These are phyloP conservation scores for Drosophila asahinai DNA, from an alignment of 1,140 invertebrate species.

Conservation along the genomic window DNA sequence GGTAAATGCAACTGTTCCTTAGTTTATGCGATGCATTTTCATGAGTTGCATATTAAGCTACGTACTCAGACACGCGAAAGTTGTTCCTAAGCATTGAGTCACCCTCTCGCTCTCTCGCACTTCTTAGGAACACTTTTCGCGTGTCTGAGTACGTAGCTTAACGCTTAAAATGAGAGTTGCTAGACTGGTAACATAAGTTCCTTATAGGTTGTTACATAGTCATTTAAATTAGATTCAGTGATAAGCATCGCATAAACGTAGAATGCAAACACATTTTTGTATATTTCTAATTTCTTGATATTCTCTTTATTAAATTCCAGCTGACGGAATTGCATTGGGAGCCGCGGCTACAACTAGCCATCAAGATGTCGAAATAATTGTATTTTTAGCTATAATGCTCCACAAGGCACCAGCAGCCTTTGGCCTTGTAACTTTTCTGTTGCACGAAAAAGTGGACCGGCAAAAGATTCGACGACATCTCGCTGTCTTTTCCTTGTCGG, in stretches of 20 bases:
- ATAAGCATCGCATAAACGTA: too few relatives aligned
- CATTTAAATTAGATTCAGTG: too few relatives aligned
- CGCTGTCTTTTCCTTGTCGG: constrained; percentile 96
- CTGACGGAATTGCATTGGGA: constrained; percentile 98
- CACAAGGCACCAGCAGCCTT: constrained; percentile 99
- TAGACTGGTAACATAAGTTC: too few relatives aligned
- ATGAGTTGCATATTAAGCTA: not conserved
- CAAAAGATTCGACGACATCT: constrained; percentile 94
- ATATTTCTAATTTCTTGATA: constrained; percentile 4
- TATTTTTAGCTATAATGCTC: constrained; percentile 99
- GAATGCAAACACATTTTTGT: not conserved
- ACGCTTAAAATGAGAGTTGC: not conserved
- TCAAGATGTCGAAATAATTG: constrained; percentile 98
- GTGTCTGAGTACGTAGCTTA: not conserved
- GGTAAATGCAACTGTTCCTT: constrained; percentile 29
- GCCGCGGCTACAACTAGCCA: constrained; percentile 98
- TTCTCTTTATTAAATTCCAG: constrained; percentile 86
- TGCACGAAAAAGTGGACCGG: constrained; percentile 97
- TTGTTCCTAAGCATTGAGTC: too few relatives aligned
- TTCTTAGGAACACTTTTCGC: too few relatives aligned
- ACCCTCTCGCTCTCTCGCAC: too few relatives aligned
- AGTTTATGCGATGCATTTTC: not conserved
- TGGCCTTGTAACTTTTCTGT: constrained; percentile 97
- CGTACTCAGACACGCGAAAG: too few relatives aligned
- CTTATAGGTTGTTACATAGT: too few relatives aligned